Evolutionary conservation across 2,113 vertebrate species (phyloP).

Genomic region (Antechinus flavipes): DNA sequence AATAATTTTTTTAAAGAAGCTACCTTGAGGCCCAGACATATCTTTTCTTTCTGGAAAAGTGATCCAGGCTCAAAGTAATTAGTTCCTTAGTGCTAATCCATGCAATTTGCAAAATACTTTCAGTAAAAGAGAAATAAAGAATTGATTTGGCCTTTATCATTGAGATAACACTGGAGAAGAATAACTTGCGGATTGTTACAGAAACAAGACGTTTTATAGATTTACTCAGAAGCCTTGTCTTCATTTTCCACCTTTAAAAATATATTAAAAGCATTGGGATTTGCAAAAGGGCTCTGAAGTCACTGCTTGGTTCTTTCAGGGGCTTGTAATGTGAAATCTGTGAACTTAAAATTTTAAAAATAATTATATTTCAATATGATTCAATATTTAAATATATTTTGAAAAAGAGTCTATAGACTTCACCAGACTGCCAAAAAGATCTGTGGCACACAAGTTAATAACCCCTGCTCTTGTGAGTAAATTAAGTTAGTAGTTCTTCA

Average conservation of each 20-base stretch:
- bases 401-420: neutral
- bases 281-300: conserved; percentile 19
- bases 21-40: neutral
- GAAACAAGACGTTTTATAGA: conserved; percentile 9
- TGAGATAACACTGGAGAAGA: conserved; percentile 34
- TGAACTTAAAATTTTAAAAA: neutral
- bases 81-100: conserved; percentile 48
- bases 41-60: conserved; percentile 35
- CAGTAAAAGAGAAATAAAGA: conserved; percentile 45
- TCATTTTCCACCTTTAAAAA: neutral
- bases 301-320: neutral
- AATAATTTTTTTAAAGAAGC: too few relatives aligned
- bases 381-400: neutral
- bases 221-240: neutral
- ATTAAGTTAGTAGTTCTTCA: neutral
- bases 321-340: neutral
- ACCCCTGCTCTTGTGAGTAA: neutral
- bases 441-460: neutral
- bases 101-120: conserved; percentile 54
- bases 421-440: neutral
- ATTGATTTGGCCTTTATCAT: conserved; percentile 39
- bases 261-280: neutral
- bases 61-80: conserved; percentile 59
- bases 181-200: neutral
- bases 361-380: neutral